Conservation (phyloP, 2,113 vertebrate genomes). For the Alligator mississippiensis region DNA sequence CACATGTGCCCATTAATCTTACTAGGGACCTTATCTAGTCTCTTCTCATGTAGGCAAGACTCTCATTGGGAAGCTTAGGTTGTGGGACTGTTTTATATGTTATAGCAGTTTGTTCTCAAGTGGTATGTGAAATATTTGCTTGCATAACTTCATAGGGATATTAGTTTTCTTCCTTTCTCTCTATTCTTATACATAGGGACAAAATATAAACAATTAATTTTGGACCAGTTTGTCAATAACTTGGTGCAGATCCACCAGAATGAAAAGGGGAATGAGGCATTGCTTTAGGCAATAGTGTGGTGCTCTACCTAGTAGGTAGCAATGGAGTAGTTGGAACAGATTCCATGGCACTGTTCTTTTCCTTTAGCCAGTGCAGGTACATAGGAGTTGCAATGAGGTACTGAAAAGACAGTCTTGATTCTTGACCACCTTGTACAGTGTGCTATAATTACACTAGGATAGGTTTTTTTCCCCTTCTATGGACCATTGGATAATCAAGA, state of each 20-base stretch:
- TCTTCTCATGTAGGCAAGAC: background rate
- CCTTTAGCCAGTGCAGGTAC: no score
- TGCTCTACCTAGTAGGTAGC: background rate
- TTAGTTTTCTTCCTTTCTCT: no score
- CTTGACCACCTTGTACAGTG: background rate
- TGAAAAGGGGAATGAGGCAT: no score
- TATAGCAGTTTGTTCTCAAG: no score
- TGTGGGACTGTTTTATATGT: background rate
- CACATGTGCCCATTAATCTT: slow-evolving; percentile 49
- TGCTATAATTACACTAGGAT: background rate
- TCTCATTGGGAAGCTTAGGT: background rate
- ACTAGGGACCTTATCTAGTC: slow-evolving; percentile 20
- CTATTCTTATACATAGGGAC: background rate
- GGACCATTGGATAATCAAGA: background rate
- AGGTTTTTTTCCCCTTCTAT: background rate
- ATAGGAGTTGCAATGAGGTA: background rate
- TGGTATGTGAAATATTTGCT: no score
- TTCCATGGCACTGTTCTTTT: fast-evolving
- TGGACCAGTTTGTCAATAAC: background rate
- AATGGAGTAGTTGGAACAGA: background rate
- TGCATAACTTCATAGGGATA: no score
- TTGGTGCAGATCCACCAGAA: background rate
- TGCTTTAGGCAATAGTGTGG: no score
- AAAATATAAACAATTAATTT: background rate
- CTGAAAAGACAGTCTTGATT: background rate